These are phyloP conservation scores for Glyptemys insculpta DNA, from an alignment of 2,797 vertebrate species.

Conservation along the genomic window DNA sequence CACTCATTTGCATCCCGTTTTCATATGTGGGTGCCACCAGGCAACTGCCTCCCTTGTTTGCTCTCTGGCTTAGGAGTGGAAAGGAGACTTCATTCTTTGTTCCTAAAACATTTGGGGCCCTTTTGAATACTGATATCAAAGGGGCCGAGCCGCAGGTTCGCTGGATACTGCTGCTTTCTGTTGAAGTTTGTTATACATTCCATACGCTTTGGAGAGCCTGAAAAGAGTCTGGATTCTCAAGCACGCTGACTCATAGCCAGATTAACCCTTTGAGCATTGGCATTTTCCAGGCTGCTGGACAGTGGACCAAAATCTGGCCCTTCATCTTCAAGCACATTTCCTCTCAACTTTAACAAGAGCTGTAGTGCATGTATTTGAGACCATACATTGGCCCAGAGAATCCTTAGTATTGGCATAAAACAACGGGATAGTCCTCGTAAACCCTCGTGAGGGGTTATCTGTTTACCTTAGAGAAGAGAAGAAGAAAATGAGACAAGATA, in stretches of 20 bases:
- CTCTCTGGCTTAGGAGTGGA: neutral
- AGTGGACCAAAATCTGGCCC: neutral
- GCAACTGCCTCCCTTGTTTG: neutral
- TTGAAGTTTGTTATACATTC: neutral
- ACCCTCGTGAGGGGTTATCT: neutral
- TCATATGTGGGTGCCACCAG: accelerated
- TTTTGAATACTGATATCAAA: neutral
- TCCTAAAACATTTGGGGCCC: neutral
- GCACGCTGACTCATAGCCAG: neutral
- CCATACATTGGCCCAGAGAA: neutral
- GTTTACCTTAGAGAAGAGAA: neutral
- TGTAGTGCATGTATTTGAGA: neutral
- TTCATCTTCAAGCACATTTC: neutral
- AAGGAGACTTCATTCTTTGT: neutral
- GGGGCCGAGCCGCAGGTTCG: accelerated
- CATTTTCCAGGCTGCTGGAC: neutral
- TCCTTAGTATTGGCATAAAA: neutral
- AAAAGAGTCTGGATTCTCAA: neutral
- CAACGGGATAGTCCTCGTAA: neutral
- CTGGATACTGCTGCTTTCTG: neutral
- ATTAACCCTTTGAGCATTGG: neutral
- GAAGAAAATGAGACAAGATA: neutral
- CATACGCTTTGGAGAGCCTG: neutral
- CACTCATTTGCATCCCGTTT: neutral
- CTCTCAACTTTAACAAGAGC: neutral